A percentile compares a stretch with the other conserved stretches of the same genome.
Evolutionary conservation across 1,140 invertebrate species (phyloP).

Genomic region (Orius insidiosus): DNA sequence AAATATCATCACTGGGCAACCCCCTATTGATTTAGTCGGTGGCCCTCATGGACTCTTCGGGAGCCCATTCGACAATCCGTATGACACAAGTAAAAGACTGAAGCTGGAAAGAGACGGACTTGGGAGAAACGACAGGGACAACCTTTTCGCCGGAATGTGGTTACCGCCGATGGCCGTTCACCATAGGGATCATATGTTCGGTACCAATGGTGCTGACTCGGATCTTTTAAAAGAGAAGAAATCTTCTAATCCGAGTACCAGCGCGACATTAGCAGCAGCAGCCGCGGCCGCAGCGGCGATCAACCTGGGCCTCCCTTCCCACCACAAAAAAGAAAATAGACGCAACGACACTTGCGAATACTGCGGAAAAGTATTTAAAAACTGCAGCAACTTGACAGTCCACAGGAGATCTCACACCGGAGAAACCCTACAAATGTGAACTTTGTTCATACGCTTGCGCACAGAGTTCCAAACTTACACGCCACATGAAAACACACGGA

Average conservation of each 20-base stretch:
- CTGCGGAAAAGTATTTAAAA: slow-evolving; percentile 97
- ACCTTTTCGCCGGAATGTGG: slow-evolving; percentile 31
- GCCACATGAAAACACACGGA: slow-evolving; percentile 99
- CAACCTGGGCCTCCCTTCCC: slow-evolving; percentile 33
- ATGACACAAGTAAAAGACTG: slow-evolving; percentile 50
- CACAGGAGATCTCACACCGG: slow-evolving; percentile 92
- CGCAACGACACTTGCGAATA: slow-evolving; percentile 95
- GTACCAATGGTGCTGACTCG: slow-evolving; percentile 18
- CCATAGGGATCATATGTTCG: slow-evolving; percentile 32
- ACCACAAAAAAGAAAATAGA: slow-evolving; percentile 64
- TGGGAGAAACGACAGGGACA: slow-evolving; percentile 30
- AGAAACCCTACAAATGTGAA: slow-evolving; percentile 98
- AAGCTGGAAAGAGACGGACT: slow-evolving; percentile 38
- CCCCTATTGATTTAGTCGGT: slow-evolving; percentile 32
- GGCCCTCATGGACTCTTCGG: slow-evolving; percentile 38
- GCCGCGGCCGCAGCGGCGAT: slow-evolving; percentile 28
- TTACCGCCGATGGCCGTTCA: slow-evolving; percentile 32
- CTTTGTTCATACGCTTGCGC: slow-evolving; percentile 98
- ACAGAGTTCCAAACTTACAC: slow-evolving; percentile 94
- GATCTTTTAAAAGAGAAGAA: slow-evolving; percentile 34
- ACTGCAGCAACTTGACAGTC: slow-evolving; percentile 94
- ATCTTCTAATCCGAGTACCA: slow-evolving; percentile 31
- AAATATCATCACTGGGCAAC: slow-evolving; percentile 32
- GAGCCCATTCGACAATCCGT: slow-evolving; percentile 55
- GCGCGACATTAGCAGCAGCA: slow-evolving; percentile 27